phyloP scores from a whole-genome alignment of 2,888 invertebrate genomes.

The Alcis repandata region DNA sequence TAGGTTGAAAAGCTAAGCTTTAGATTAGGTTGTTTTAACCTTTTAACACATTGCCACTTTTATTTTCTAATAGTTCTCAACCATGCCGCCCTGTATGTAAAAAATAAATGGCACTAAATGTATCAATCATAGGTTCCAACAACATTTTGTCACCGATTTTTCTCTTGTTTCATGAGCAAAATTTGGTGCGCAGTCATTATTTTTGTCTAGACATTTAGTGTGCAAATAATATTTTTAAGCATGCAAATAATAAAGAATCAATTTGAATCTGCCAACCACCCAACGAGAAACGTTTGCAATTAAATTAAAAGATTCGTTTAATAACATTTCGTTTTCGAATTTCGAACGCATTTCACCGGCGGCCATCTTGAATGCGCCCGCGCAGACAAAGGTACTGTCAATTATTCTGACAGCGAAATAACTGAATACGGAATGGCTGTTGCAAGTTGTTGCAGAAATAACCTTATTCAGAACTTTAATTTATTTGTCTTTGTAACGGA shows the following conservation, averaged over 20 bases:
- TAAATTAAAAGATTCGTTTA: conserved; percentile 18
- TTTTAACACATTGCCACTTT: no score
- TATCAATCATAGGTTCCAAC: no score
- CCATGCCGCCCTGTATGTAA: no score
- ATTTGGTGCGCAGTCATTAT: neutral
- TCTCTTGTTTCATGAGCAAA: neutral
- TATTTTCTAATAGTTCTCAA: no score
- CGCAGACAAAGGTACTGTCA: conserved; percentile 61
- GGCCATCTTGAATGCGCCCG: conserved; percentile 44
- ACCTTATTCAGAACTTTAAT: neutral
- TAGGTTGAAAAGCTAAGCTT: no score
- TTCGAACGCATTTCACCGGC: conserved; percentile 32
- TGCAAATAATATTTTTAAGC: neutral
- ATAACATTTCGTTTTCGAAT: conserved; percentile 22
- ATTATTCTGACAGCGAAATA: conserved; percentile 62
- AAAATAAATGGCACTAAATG: no score
- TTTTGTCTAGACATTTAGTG: neutral
- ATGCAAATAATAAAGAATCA: neutral
- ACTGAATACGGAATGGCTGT: conserved; percentile 32
- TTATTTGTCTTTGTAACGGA: neutral
- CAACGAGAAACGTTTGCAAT: conserved; percentile 17
- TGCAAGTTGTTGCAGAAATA: conserved; percentile 11
- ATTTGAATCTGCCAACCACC: conserved; percentile 23
- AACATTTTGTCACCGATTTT: no score
- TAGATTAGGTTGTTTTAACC: no score